phyloP scores from a whole-genome alignment of 2,113 vertebrate species.

The Maccullochella peelii region DNA sequence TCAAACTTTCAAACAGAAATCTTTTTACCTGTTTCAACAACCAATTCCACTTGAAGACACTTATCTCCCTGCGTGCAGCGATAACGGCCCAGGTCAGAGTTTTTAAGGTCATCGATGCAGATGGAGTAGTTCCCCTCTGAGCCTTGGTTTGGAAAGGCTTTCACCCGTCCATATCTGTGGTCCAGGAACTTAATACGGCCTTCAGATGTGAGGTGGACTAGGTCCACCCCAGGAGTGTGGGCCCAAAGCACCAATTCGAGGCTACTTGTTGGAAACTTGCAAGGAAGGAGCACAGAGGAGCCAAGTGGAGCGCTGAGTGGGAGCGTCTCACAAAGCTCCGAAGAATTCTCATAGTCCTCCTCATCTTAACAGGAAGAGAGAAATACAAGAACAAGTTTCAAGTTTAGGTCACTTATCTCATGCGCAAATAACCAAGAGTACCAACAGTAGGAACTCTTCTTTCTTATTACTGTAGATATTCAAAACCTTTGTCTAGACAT shows the following conservation, averaged over 20 bases:
- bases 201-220: slow-evolving; percentile 25
- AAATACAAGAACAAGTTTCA: slow-evolving; percentile 2
- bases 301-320: slow-evolving; percentile 22
- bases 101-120: slow-evolving; percentile 59
- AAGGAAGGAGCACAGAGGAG: slow-evolving; percentile 70
- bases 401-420: not conserved
- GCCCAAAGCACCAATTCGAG: slow-evolving; percentile 39
- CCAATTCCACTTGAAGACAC: slow-evolving; percentile 62
- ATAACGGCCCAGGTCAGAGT: slow-evolving; percentile 73
- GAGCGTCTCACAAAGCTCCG: not conserved
- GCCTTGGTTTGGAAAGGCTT: slow-evolving; percentile 66
- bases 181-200: slow-evolving; percentile 48
- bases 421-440: not conserved
- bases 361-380: slow-evolving; percentile 20
- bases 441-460: not conserved
- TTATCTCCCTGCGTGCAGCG: slow-evolving; percentile 33
- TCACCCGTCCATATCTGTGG: slow-evolving; percentile 70
- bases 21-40: slow-evolving; percentile 22
- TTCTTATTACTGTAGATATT: not conserved
- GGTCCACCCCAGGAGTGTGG: not conserved
- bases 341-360: rapidly evolving
- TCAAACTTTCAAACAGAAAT: not conserved
- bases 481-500: not conserved
- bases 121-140: slow-evolving; percentile 76
- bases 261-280: not conserved